A percentile compares a stretch with the other conserved stretches of the same genome.
phyloP scores from a whole-genome alignment of 2,888 invertebrate genomes.

The Thereva nobilitata region DNA sequence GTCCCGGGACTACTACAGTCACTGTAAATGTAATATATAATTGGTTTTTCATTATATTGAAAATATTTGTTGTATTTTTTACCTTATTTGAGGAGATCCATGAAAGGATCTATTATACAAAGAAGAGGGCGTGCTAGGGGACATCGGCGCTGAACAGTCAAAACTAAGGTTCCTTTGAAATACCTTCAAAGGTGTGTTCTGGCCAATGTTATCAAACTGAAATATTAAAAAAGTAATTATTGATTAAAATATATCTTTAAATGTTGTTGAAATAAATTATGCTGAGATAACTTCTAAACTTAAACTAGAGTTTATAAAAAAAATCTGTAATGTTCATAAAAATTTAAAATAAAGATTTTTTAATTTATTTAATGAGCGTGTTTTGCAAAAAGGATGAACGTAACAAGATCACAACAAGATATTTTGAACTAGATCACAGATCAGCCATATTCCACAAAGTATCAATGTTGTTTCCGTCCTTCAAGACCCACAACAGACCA shows the following conservation, averaged over 20 bases:
- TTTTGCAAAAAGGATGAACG: too few species aligned
- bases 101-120: constrained; percentile 57
- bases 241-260: constrained; percentile 29
- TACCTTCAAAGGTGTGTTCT: constrained; percentile 58
- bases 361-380: too few species aligned
- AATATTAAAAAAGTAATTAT: constrained; percentile 20
- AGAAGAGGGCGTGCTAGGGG: constrained; percentile 58
- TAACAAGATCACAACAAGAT: too few species aligned
- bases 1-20: constrained; percentile 50
- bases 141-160: constrained; percentile 59
- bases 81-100: constrained; percentile 58
- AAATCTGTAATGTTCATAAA: too few species aligned
- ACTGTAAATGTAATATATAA: constrained; percentile 44
- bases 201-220: constrained; percentile 59
- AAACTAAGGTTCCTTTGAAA: constrained; percentile 59
- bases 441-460: too few species aligned
- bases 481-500: too few species aligned
- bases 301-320: too few species aligned
- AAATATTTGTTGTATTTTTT: constrained; percentile 41
- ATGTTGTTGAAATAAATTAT: too few species aligned
- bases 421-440: too few species aligned
- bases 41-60: neutral
- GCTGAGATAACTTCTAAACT: too few species aligned
- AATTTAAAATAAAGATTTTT: too few species aligned
- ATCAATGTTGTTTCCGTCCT: too few species aligned